Percentiles rank a stretch among this genome's conserved stretches.
Evolutionary conservation across 2,797 vertebrate genomes (phyloP).

Genomic region (Acipenser transmontanus): DNA sequence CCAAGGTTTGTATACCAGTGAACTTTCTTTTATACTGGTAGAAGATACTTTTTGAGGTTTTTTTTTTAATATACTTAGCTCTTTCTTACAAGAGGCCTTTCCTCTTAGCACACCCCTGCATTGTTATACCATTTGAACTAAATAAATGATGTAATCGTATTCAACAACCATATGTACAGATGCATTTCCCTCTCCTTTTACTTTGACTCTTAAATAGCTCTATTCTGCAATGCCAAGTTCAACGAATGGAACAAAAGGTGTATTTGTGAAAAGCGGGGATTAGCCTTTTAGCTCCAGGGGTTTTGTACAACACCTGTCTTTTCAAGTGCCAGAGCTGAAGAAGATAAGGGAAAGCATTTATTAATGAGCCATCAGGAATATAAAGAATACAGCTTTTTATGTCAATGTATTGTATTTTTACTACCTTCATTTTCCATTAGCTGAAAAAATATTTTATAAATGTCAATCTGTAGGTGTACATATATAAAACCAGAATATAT

Average conservation of each 20-base stretch:
- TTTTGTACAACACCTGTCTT: constrained; percentile 44
- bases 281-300: constrained; percentile 33
- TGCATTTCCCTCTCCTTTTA: constrained; percentile 26
- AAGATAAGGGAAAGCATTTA: not conserved
- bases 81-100: constrained; percentile 31
- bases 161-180: constrained; percentile 27
- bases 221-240: constrained; percentile 3
- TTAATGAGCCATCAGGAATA: not conserved
- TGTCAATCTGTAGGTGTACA: no score
- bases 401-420: not conserved
- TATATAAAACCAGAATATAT: no score
- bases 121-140: constrained; percentile 33
- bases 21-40: constrained; percentile 39
- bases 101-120: constrained; percentile 30
- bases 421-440: no score
- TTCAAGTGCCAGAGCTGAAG: constrained; percentile 29
- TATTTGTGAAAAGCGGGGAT: constrained; percentile 42
- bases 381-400: not conserved
- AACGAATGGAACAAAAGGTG: constrained; percentile 41
- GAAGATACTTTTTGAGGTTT: constrained; percentile 36
- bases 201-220: constrained; percentile 19
- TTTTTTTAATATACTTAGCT: constrained; percentile 23
- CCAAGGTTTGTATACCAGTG: constrained; percentile 34
- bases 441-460: not conserved
- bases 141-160: constrained; percentile 40